Evolutionary conservation across 2,888 invertebrate genomes (phyloP), one percentile per base, ranked within the genome.

Genomic region (Erynnis tages): DNA sequence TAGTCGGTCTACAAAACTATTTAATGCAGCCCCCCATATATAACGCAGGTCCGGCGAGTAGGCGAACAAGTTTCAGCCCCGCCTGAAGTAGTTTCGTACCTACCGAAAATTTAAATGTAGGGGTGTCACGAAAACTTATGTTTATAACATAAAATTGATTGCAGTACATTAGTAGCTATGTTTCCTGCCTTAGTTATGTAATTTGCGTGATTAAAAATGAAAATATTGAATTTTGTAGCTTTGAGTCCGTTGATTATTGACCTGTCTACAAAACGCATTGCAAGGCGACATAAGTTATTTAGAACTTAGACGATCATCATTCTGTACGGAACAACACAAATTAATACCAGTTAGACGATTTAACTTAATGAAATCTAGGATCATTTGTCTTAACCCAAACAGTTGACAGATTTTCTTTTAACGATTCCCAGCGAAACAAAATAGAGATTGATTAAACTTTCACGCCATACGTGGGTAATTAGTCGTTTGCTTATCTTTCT

Each of bases 401-500:
- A 21, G 16, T 40, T 27, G 37, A 27, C 37, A 27, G 16, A 10
- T 30, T 38, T 47, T 21, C 21, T 29, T 47, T 27, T n/a, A 29
- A 19, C 27, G 23, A 17, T 32, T 19, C 23, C 19, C 14, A 21
- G 16, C 16, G 25, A 32, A 41, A 19, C 41, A 25, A 41, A 49
- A 27, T 25, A 19, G n/a, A 43, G 27, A 43, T 21, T 43, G 32
- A 41, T 43, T 35, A 30, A 40, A 43, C 13, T 35, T 40, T 50
- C 13, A 35, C 34, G 41, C 34, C 23, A 46, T 43, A 50, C 34
- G 37, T 34, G 16, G n/a, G 41, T 50, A 50, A 50, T 50, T 50
- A 50, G 43, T 21, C 29, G 32, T 41, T 40, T 27, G 67, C 66
- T 49, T 49, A 49, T 49, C 43, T 50, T 17, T 35, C 14, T 38